A percentile compares a stretch with the other conserved stretches of the same genome.
phyloP scores from a whole-genome alignment of 2,888 invertebrate genomes.

The Pandemis corylana region DNA sequence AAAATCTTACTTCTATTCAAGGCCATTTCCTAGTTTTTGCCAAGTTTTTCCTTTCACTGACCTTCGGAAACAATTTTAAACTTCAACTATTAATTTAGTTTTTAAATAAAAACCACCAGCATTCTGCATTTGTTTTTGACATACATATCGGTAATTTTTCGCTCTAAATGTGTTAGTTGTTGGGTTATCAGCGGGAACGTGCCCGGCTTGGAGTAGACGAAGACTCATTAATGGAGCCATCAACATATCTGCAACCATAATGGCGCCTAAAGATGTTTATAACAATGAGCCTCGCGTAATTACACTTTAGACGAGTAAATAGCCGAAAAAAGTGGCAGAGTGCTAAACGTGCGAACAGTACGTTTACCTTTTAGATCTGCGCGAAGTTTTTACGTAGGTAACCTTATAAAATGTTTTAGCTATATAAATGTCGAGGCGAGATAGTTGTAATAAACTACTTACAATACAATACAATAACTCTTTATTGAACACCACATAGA shows the following conservation, averaged over 20 bases:
- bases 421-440: no score
- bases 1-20: no score
- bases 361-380: slow-evolving; percentile 12
- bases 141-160: neutral
- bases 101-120: neutral
- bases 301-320: slow-evolving; percentile 43
- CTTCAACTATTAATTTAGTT: neutral
- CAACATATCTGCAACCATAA: slow-evolving; percentile 61
- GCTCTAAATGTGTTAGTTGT: neutral
- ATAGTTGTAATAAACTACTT: no score
- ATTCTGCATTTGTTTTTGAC: neutral
- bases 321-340: slow-evolving; percentile 45
- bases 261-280: slow-evolving; percentile 45
- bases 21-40: no score
- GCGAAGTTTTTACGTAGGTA: slow-evolving; percentile 23
- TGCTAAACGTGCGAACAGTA: slow-evolving; percentile 35
- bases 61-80: neutral
- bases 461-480: no score
- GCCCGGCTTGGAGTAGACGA: neutral
- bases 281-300: slow-evolving; percentile 49
- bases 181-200: neutral
- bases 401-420: slow-evolving; percentile 21
- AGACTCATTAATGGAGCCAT: slow-evolving; percentile 65
- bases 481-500: no score
- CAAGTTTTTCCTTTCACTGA: neutral